A percentile compares a stretch with the other conserved stretches of the same genome.
phyloP scores from a whole-genome alignment of 2,888 invertebrate species.

The Epinotia demarniana region DNA sequence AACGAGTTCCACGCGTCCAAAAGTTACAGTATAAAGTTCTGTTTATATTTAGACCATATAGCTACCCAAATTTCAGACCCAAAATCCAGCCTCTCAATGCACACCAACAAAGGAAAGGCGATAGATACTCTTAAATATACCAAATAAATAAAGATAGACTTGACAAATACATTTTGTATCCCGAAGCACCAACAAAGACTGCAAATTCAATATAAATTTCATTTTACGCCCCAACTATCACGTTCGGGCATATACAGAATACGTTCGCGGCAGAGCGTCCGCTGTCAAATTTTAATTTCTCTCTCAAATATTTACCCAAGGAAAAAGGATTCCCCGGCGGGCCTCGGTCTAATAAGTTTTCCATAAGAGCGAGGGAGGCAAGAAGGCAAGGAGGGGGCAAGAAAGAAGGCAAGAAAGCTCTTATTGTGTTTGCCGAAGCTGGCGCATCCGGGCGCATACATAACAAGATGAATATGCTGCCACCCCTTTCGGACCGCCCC shows the following conservation, averaged over 20 bases:
- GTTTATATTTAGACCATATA: no score
- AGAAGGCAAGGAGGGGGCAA: constrained; percentile 51
- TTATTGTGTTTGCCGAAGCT: constrained; percentile 84
- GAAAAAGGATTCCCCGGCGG: constrained; percentile 84
- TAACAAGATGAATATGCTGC: constrained; percentile 83
- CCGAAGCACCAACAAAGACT: constrained; percentile 63
- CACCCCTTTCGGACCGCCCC: constrained; percentile 75
- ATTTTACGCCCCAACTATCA: constrained; percentile 83
- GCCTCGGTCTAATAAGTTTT: constrained; percentile 84
- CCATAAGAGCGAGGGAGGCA: constrained; percentile 72
- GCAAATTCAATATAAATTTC: constrained; percentile 83
- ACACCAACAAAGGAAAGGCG: neutral
- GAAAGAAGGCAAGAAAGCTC: constrained; percentile 67
- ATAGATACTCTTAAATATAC: constrained; percentile 5
- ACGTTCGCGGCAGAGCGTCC: constrained; percentile 77
- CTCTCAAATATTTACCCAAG: constrained; percentile 84
- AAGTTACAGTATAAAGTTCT: no score
- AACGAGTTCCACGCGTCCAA: no score
- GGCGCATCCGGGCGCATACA: constrained; percentile 84
- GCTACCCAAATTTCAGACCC: no score
- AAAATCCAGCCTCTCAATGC: neutral
- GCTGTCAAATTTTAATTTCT: constrained; percentile 85
- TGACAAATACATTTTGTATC: constrained; percentile 47
- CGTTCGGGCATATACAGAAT: constrained; percentile 80
- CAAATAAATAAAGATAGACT: constrained; percentile 26